Conservation (phyloP, 2,797 vertebrate species). For the Channallabes apus region DNA sequence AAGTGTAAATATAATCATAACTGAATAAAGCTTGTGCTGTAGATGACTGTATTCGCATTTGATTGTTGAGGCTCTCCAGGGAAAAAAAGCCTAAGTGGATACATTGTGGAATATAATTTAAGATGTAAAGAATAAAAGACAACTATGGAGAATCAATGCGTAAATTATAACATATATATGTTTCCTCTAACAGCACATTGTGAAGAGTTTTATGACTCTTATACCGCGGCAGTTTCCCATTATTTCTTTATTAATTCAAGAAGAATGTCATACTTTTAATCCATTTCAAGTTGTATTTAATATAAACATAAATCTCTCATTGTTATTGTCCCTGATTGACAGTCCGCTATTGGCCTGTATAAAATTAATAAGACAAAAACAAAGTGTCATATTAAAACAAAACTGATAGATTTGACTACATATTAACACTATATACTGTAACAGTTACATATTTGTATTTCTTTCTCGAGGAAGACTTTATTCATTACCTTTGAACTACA, state of each 20-base stretch:
- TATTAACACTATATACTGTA: not conserved
- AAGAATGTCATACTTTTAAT: not conserved
- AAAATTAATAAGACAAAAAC: not conserved
- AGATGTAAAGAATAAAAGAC: not conserved
- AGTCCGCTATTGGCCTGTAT: not conserved
- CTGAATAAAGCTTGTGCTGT: constrained; percentile 43
- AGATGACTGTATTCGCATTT: constrained; percentile 7
- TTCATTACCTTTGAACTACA: not conserved
- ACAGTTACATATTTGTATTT: not conserved
- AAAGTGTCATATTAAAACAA: not conserved
- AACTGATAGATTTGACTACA: not conserved
- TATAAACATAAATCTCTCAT: too few species aligned
- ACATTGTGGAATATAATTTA: not conserved
- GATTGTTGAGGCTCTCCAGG: not conserved
- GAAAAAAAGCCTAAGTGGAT: not conserved
- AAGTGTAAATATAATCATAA: constrained; percentile 40
- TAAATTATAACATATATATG: not conserved
- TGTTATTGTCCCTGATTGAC: too few species aligned
- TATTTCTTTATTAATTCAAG: not conserved
- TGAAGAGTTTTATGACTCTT: not conserved
- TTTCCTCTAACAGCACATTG: not conserved
- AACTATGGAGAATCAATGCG: not conserved
- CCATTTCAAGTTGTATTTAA: not conserved
- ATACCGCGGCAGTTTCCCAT: not conserved
- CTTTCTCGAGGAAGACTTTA: not conserved